A percentile compares a stretch with the other conserved stretches of the same genome.
These are phyloP conservation scores for Cyclura pinguis DNA, from an alignment of 2,797 vertebrate species.

Conservation along the genomic window DNA sequence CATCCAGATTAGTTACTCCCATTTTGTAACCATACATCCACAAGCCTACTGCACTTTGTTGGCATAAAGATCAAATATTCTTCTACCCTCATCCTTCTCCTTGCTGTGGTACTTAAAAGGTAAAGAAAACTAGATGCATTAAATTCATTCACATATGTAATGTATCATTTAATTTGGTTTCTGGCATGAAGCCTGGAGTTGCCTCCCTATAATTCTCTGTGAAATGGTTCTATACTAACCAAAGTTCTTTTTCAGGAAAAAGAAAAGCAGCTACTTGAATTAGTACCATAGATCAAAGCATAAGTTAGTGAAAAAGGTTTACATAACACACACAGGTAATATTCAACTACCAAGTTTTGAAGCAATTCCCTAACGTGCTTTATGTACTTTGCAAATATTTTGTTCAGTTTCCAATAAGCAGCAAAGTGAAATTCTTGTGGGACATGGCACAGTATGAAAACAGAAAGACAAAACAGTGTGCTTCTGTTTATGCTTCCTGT, in stretches of 20 bases:
- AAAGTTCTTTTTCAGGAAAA: not conserved
- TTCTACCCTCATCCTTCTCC: no score
- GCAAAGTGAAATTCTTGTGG: constrained; percentile 43
- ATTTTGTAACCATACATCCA: no score
- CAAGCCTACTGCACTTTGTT: no score
- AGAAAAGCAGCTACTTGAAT: rapidly evolving
- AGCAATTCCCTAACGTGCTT: not conserved
- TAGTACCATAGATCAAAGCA: not conserved
- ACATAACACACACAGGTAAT: rapidly evolving
- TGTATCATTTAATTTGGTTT: not conserved
- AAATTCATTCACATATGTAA: no score
- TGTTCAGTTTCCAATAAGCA: not conserved
- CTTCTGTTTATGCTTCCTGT: not conserved
- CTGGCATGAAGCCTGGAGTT: not conserved
- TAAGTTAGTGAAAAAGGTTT: not conserved
- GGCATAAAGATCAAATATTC: no score
- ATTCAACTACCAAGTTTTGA: not conserved
- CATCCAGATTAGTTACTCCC: no score
- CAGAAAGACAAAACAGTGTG: not conserved
- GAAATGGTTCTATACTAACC: not conserved
- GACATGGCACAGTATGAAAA: not conserved
- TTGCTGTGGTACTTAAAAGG: no score
- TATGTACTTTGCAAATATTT: constrained; percentile 13
- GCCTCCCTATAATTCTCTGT: not conserved
- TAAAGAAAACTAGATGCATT: no score